phyloP scores from a whole-genome alignment of 2,797 vertebrate genomes.

The Carduelis carduelis region DNA sequence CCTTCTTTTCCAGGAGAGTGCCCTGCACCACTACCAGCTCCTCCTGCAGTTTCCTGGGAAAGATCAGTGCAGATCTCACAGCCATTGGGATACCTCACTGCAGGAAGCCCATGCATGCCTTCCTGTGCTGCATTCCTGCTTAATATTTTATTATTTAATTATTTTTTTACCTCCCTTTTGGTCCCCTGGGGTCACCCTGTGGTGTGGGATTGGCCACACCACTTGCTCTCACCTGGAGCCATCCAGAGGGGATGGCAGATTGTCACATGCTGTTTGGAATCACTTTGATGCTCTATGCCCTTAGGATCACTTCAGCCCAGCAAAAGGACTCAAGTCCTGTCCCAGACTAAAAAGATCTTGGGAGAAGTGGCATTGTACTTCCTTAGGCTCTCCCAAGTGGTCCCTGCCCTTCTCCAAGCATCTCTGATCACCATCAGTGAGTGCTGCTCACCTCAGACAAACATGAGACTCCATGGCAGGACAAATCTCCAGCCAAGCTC shows the following conservation, averaged over 20 bases:
- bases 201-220: neutral
- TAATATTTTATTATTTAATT: neutral
- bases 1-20: conserved; percentile 68
- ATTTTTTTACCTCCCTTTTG: neutral
- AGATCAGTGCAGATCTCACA: neutral
- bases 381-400: neutral
- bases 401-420: neutral
- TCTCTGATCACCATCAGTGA: neutral
- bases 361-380: fast-evolving
- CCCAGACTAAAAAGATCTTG: too few relatives aligned
- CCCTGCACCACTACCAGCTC: conserved; percentile 63
- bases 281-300: neutral
- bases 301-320: neutral
- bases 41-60: conserved; percentile 46
- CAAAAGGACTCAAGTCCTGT: neutral
- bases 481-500: neutral
- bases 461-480: neutral
- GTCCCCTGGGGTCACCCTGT: too few relatives aligned
- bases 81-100: neutral
- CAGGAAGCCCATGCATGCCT: fast-evolving
- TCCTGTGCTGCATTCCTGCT: neutral
- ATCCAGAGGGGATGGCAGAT: neutral
- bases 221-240: neutral
- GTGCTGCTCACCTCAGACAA: conserved; percentile 68
- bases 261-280: fast-evolving